Percentiles rank a stretch among this genome's conserved stretches.
phyloP scores from a whole-genome alignment of 2,113 vertebrate genomes.

The Garra rufa region DNA sequence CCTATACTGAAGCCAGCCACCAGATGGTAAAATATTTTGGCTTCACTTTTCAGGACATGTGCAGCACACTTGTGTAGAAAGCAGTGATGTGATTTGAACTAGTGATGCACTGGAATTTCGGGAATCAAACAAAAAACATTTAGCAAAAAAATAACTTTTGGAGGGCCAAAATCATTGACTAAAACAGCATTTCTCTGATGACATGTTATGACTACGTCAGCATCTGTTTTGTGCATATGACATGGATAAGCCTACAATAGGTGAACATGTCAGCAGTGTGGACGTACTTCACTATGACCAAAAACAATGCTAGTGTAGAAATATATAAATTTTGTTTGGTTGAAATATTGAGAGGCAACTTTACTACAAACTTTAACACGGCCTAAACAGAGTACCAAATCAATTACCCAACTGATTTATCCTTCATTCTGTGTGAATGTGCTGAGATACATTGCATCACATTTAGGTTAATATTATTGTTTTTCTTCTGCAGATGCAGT shows the following conservation, averaged over 20 bases:
- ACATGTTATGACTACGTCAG: too few relatives aligned
- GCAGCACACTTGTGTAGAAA: too few relatives aligned
- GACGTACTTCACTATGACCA: neutral
- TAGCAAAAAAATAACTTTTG: too few relatives aligned
- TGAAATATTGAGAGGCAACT: neutral
- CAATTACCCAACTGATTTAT: neutral
- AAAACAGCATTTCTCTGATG: too few relatives aligned
- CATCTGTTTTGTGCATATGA: too few relatives aligned
- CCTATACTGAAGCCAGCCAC: too few relatives aligned
- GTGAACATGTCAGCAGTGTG: too few relatives aligned
- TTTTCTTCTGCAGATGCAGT: constrained; percentile 55
- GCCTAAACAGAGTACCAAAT: neutral
- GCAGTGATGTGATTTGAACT: neutral
- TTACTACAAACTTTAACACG: neutral
- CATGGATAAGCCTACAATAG: too few relatives aligned
- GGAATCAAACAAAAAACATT: too few relatives aligned
- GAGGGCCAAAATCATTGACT: too few relatives aligned
- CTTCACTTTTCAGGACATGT: too few relatives aligned
- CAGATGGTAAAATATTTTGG: too few relatives aligned
- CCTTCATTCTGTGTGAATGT: neutral
- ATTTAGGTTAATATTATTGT: neutral
- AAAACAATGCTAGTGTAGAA: neutral
- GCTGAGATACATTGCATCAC: neutral
- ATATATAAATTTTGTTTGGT: neutral
- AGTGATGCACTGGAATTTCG: neutral